Percentiles rank a stretch among this genome's conserved stretches.
Conservation (phyloP, 2,888 invertebrate genomes). For the Phrixothrix hirtus region DNA sequence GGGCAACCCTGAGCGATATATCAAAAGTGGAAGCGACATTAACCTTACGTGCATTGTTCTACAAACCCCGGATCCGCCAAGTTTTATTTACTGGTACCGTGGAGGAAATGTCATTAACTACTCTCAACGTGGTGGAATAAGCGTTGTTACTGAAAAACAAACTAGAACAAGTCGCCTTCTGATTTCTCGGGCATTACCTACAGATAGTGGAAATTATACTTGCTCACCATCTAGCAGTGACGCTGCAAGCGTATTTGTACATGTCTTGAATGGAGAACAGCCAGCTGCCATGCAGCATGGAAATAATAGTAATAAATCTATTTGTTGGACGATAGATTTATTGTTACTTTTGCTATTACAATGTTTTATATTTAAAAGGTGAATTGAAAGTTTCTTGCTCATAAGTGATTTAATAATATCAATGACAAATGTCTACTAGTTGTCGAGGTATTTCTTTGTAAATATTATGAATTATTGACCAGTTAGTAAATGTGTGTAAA, state of each 20-base stretch:
- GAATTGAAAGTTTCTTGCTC: slow-evolving; percentile 34
- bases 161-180: slow-evolving; percentile 82
- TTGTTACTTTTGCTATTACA: slow-evolving; percentile 43
- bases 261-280: slow-evolving; percentile 61
- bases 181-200: slow-evolving; percentile 79
- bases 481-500: slow-evolving; percentile 19
- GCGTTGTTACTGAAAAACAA: slow-evolving; percentile 83
- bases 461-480: slow-evolving; percentile 22
- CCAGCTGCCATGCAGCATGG: slow-evolving; percentile 58
- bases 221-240: slow-evolving; percentile 71
- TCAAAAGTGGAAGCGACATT: slow-evolving; percentile 88
- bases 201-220: slow-evolving; percentile 88
- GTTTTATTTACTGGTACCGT: slow-evolving; percentile 82
- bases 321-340: slow-evolving; percentile 45
- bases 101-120: slow-evolving; percentile 82
- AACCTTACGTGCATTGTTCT: slow-evolving; percentile 87
- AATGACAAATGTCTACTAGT: slow-evolving; percentile 17
- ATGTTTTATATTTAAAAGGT: slow-evolving; percentile 47
- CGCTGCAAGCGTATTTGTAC: slow-evolving; percentile 62
- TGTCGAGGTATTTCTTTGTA: slow-evolving; percentile 15
- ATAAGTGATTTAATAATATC: slow-evolving; percentile 23
- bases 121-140: slow-evolving; percentile 82
- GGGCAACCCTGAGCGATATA: slow-evolving; percentile 82
- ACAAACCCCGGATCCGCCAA: slow-evolving; percentile 80
- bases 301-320: slow-evolving; percentile 46